Conservation (phyloP, 2,888 invertebrate species). For the Spisula subtruncata region DNA sequence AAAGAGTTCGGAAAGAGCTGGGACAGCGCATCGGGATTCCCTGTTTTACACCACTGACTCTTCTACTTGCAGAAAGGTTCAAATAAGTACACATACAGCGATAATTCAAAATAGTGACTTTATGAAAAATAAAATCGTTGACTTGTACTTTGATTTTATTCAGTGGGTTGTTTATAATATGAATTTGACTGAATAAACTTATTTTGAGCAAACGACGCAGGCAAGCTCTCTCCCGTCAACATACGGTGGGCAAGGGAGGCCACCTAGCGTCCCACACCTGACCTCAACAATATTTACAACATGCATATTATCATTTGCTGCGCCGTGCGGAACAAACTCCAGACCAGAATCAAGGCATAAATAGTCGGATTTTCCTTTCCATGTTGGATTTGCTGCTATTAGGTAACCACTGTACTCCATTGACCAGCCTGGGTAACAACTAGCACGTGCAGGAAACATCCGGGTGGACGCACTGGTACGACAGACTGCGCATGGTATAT, state of each 20-base stretch:
- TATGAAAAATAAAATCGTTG: too few species aligned
- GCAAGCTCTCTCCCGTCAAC: conserved; percentile 55
- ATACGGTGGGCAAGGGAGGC: conserved; percentile 47
- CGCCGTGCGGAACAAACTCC: conserved; percentile 26
- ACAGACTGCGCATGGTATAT: conserved; percentile 54
- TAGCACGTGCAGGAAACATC: conserved; percentile 51
- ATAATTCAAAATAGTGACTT: too few species aligned
- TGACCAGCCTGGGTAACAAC: conserved; percentile 55
- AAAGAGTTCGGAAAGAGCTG: too few species aligned
- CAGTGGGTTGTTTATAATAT: too few species aligned
- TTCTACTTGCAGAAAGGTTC: too few species aligned
- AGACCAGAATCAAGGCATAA: conserved; percentile 44
- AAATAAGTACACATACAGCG: too few species aligned
- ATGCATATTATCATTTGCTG: conserved; percentile 27
- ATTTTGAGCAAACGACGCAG: conserved; percentile 61
- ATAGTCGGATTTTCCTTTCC: conserved; percentile 42
- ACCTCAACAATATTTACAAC: conserved; percentile 45
- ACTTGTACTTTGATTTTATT: too few species aligned
- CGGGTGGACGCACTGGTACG: conserved; percentile 18
- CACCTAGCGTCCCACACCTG: conserved; percentile 29
- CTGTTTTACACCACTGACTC: too few species aligned
- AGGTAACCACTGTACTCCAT: conserved; percentile 49
- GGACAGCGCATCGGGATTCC: too few species aligned
- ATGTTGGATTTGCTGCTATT: conserved; percentile 21
- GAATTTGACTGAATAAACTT: background rate